Percentiles rank a stretch among this genome's conserved stretches.
Conservation (phyloP, 2,113 vertebrate genomes). For the Athene cunicularia region DNA sequence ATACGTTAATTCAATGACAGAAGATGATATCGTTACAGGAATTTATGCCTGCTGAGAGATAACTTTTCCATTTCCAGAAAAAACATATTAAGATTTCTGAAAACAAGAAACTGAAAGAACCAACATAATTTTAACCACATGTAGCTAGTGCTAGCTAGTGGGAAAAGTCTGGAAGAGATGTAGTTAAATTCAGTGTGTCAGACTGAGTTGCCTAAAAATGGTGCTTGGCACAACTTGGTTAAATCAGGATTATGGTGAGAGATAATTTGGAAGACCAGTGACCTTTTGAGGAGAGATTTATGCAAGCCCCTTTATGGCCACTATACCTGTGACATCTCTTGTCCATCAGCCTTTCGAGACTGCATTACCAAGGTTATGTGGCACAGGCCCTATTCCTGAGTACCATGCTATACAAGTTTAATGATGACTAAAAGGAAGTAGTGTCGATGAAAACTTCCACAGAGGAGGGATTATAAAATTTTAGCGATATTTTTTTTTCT, state of each 20-base stretch:
- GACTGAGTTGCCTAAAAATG: not conserved
- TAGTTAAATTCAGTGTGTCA: not conserved
- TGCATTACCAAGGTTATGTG: not conserved
- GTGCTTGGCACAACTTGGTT: not conserved
- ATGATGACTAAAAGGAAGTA: not conserved
- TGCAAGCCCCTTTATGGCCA: rapidly evolving
- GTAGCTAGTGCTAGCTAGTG: not conserved
- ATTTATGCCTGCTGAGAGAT: not conserved
- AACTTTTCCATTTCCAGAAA: not conserved
- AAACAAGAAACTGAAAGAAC: not conserved
- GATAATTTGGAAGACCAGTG: not conserved
- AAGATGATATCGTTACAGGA: not conserved
- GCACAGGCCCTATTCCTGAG: not conserved
- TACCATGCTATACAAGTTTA: not conserved
- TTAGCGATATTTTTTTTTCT: not conserved
- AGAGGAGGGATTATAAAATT: not conserved
- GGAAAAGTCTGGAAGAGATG: not conserved
- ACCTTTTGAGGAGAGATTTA: not conserved
- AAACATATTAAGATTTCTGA: not conserved
- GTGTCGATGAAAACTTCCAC: not conserved
- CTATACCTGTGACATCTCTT: not conserved
- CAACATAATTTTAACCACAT: not conserved
- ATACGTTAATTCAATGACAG: not conserved
- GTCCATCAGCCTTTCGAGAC: not conserved
- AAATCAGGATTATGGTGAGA: not conserved